phyloP scores from a whole-genome alignment of 1,140 invertebrate species.

The Neodiprion virginianus region DNA sequence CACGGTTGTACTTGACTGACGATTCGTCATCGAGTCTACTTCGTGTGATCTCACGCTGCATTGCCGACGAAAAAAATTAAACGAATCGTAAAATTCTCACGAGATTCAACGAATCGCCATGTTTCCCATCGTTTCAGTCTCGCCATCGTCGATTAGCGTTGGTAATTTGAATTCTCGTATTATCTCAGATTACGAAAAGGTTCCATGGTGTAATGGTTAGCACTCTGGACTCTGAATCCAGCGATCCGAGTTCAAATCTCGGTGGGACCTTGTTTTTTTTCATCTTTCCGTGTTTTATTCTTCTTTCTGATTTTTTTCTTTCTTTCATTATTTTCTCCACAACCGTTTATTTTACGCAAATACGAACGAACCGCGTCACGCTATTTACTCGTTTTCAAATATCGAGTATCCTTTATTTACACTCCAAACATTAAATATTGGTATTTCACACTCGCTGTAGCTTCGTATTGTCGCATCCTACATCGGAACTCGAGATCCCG shows the following conservation, averaged over 20 bases:
- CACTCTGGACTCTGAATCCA: conserved; percentile 93
- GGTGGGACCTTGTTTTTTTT: conserved; percentile 70
- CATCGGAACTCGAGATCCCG: not conserved
- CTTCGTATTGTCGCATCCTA: conserved; percentile 8
- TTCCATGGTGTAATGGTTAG: conserved; percentile 91
- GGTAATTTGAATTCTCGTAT: not conserved
- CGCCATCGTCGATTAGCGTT: not conserved
- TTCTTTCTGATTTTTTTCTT: too few species aligned
- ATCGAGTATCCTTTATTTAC: too few species aligned
- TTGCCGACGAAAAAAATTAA: too few species aligned
- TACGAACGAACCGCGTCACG: too few species aligned
- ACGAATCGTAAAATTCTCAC: not conserved
- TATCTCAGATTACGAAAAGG: conserved; percentile 47
- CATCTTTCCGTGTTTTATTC: not conserved
- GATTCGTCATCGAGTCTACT: too few species aligned
- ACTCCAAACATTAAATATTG: not conserved
- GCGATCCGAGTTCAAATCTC: conserved; percentile 89
- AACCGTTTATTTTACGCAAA: too few species aligned
- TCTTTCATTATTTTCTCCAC: too few species aligned
- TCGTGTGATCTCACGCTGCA: too few species aligned
- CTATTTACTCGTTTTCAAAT: too few species aligned
- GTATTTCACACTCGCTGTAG: conserved; percentile 4
- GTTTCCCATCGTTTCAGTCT: not conserved
- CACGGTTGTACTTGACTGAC: too few species aligned
- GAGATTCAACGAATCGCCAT: not conserved